phyloP scores from a whole-genome alignment of 1,140 invertebrate genomes.

The Drosophila kanapiae region DNA sequence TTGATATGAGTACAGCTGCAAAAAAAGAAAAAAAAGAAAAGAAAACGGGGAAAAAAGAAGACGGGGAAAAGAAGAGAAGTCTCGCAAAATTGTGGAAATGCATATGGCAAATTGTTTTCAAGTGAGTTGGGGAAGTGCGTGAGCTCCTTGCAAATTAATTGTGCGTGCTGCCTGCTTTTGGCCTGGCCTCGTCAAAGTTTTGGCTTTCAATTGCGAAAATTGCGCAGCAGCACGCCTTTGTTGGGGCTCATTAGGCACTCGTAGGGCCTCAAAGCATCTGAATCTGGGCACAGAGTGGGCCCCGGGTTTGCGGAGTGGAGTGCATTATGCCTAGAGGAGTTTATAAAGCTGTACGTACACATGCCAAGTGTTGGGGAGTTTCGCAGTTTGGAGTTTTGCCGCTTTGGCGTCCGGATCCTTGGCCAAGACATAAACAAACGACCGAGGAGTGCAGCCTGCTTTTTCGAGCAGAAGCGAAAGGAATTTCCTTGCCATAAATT shows the following conservation, averaged over 20 bases:
- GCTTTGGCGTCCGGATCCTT: constrained; percentile 7
- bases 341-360: constrained; percentile 54
- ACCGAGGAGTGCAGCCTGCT: constrained; percentile 41
- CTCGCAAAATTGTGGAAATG: constrained; percentile 42
- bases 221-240: constrained; percentile 26
- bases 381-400: constrained; percentile 3
- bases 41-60: constrained; percentile 6
- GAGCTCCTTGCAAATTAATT: constrained; percentile 65
- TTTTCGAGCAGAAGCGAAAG: constrained; percentile 56
- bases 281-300: constrained; percentile 16
- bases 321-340: constrained; percentile 59
- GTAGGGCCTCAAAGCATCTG: constrained; percentile 23
- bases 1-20: constrained; percentile 61
- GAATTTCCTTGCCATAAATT: constrained; percentile 82
- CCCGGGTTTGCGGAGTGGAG: constrained; percentile 24
- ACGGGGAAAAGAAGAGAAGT: constrained; percentile 17
- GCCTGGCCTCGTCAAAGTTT: constrained; percentile 31
- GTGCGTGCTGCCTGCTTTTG: constrained; percentile 26
- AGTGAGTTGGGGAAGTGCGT: constrained; percentile 19
- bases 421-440: constrained; percentile 73
- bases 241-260: constrained; percentile 57
- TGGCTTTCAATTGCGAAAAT: constrained; percentile 54
- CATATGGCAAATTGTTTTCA: constrained; percentile 53
- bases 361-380: constrained; percentile 43
- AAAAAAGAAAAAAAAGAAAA: constrained; percentile 15